Evolutionary conservation across 1,140 invertebrate genomes (phyloP).

Genomic region (Idris sp.): DNA sequence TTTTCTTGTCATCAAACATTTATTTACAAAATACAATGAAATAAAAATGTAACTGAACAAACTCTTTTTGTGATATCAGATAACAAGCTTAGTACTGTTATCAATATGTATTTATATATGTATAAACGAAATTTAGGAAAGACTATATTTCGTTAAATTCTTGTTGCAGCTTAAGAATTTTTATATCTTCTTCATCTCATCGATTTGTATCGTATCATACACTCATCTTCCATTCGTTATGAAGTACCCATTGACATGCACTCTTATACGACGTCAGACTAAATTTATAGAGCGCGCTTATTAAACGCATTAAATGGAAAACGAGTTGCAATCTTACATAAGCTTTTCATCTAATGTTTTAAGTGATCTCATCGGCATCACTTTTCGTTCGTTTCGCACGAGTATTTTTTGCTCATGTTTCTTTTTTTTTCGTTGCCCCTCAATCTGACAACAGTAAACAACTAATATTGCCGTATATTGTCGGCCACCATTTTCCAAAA

Average conservation of each 20-base stretch:
- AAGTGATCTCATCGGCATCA: constrained; percentile 41
- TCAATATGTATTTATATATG: constrained; percentile 22
- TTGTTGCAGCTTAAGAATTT: constrained; percentile 20
- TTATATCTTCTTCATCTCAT: too few relatives aligned
- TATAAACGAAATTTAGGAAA: constrained; percentile 50
- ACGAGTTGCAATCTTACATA: constrained; percentile 38
- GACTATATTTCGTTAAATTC: constrained; percentile 54
- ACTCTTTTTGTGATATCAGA: constrained; percentile 9
- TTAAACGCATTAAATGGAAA: constrained; percentile 48
- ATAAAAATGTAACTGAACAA: constrained; percentile 13
- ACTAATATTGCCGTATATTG: constrained; percentile 72
- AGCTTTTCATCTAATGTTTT: constrained; percentile 34
- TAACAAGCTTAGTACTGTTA: constrained; percentile 37
- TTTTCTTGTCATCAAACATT: not conserved
- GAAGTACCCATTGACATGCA: constrained; percentile 30
- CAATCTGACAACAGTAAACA: constrained; percentile 62
- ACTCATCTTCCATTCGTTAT: constrained; percentile 35
- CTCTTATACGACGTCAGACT: constrained; percentile 34
- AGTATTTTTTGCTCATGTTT: constrained; percentile 35
- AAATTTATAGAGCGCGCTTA: constrained; percentile 41
- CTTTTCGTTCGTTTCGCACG: constrained; percentile 32
- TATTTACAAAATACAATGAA: constrained; percentile 45
- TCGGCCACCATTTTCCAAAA: constrained; percentile 71
- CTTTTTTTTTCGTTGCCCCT: constrained; percentile 27
- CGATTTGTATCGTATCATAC: constrained; percentile 20